Percentiles rank a stretch among this genome's conserved stretches.
Evolutionary conservation across 2,113 vertebrate genomes (phyloP).

Genomic region (Eulemur macaco): DNA sequence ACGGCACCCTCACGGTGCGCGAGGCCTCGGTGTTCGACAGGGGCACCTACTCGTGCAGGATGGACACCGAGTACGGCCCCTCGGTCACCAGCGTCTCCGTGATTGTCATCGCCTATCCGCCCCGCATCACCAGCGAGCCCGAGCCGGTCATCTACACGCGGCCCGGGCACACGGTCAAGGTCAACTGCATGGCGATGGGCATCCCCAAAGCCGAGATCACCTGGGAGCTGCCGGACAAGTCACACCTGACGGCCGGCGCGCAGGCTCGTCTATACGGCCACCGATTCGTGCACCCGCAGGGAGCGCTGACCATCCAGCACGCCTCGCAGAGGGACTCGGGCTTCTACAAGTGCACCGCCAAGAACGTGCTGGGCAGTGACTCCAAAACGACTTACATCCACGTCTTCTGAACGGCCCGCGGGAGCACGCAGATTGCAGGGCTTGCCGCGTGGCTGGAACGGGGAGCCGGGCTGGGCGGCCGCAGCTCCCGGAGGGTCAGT

Average conservation of each 20-base stretch:
- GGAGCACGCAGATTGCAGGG: slow-evolving; percentile 62
- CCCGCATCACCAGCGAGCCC: slow-evolving; percentile 90
- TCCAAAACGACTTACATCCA: slow-evolving; percentile 91
- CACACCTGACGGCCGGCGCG: slow-evolving; percentile 83
- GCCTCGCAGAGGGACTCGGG: slow-evolving; percentile 87
- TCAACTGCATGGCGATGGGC: slow-evolving; percentile 90
- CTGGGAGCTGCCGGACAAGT: slow-evolving; percentile 93
- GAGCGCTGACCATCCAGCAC: slow-evolving; percentile 91
- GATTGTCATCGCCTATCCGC: slow-evolving; percentile 90
- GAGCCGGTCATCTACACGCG: slow-evolving; percentile 88
- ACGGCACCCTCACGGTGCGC: slow-evolving; percentile 90
- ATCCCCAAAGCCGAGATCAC: slow-evolving; percentile 89
- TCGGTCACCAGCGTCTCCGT: slow-evolving; percentile 85
- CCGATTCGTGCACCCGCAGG: slow-evolving; percentile 93
- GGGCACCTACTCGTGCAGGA: slow-evolving; percentile 90
- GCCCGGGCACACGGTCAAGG: slow-evolving; percentile 88
- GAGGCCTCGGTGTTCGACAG: slow-evolving; percentile 91
- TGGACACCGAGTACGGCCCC: slow-evolving; percentile 85
- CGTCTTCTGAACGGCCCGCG: slow-evolving; percentile 83
- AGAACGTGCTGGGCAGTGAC: slow-evolving; percentile 91
- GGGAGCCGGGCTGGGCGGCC: background rate
- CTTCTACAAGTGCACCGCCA: slow-evolving; percentile 93
- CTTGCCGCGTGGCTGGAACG: slow-evolving; percentile 64
- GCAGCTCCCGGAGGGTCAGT: too few relatives aligned
- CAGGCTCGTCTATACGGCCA: slow-evolving; percentile 91